These are phyloP conservation scores for Hystrix cristata DNA, from an alignment of 2,113 vertebrate genomes.

Conservation along the genomic window DNA sequence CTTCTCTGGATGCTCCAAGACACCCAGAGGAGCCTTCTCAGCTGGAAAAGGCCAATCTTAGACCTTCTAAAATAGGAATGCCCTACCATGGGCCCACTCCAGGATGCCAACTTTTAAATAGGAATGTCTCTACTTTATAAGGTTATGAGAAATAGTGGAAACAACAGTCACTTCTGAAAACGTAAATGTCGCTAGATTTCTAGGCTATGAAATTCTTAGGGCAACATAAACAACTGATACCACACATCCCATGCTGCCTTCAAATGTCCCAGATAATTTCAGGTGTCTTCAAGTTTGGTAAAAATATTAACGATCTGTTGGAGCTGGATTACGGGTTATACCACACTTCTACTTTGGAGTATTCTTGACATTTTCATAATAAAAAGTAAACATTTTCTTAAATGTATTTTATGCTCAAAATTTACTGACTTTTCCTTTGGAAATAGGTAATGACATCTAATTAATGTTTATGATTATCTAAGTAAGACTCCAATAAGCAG, in stretches of 20 bases:
- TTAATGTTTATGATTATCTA: conserved; percentile 41
- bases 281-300: not conserved
- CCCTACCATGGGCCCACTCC: not conserved
- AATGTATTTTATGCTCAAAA: not conserved
- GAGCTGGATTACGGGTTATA: not conserved
- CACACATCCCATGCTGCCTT: not conserved
- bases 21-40: not conserved
- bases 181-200: conserved; percentile 7
- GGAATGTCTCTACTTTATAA: conserved; percentile 11
- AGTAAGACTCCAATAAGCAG: not conserved
- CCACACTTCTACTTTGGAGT: not conserved
- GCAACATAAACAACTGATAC: not conserved
- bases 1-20: not conserved
- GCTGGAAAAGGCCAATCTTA: not conserved
- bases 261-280: not conserved
- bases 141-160: conserved; percentile 52
- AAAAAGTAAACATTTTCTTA: not conserved
- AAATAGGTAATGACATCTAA: conserved; percentile 57
- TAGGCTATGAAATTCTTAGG: not conserved
- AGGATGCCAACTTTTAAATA: conserved; percentile 14
- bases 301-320: not conserved
- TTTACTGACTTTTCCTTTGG: conserved; percentile 58
- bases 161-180: conserved; percentile 47
- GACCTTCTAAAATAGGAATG: not conserved
- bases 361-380: not conserved